Evolutionary conservation across 92 coral and sea anemone genomes (phyloP).

Genomic region (Porites rus): DNA sequence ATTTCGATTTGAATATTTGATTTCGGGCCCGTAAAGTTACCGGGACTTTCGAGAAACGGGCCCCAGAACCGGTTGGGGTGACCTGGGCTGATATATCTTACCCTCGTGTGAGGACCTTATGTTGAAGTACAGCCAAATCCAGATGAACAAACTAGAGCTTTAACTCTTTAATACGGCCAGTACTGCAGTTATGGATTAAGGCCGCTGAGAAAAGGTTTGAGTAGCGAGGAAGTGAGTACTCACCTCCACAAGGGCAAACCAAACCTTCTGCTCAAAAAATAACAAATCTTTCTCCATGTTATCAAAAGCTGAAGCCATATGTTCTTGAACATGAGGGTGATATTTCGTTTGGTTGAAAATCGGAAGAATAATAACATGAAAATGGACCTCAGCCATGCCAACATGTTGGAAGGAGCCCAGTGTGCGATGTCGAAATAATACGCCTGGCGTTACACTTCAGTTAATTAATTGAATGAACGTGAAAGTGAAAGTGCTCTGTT

Average conservation of each 20-base stretch:
- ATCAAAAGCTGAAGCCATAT: constrained; percentile 25
- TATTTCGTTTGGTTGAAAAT: constrained; percentile 26
- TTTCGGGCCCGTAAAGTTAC: too few species aligned
- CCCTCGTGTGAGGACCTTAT: too few species aligned
- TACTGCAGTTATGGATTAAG: background rate
- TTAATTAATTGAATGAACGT: too few species aligned
- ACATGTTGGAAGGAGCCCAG: background rate
- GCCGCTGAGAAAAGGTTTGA: background rate
- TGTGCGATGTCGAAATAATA: too few species aligned
- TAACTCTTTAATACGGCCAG: background rate
- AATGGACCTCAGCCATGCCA: constrained; percentile 20
- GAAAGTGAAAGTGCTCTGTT: too few species aligned
- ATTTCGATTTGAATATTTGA: too few species aligned
- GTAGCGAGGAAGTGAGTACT: background rate
- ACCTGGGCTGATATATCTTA: too few species aligned
- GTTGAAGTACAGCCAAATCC: background rate
- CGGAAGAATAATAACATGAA: constrained; percentile 5
- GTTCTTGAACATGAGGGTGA: constrained; percentile 10
- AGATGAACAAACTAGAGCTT: background rate
- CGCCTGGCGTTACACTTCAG: too few species aligned
- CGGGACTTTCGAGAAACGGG: too few species aligned
- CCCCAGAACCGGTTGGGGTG: too few species aligned
- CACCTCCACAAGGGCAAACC: constrained; percentile 33
- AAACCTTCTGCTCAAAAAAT: constrained; percentile 20
- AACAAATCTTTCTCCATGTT: constrained; percentile 22